A percentile compares a stretch with the other conserved stretches of the same genome.
Conservation (phyloP, 2,113 vertebrate species). For the Sphaerodactylus townsendi region DNA sequence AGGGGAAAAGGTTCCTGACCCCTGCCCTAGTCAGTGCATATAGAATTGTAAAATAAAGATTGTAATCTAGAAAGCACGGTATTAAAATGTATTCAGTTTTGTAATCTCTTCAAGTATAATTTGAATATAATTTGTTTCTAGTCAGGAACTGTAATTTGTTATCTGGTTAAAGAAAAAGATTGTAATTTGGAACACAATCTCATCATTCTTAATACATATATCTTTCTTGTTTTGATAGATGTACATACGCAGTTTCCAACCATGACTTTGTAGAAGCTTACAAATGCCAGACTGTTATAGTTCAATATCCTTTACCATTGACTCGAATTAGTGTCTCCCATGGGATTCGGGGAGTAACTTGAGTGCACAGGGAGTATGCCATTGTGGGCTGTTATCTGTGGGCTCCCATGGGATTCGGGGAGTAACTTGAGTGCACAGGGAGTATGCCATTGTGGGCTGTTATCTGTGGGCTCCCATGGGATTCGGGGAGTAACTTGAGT, state of each 20-base stretch:
- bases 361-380: neutral
- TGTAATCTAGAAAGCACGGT: neutral
- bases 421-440: neutral
- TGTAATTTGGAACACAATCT: fast-evolving
- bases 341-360: neutral
- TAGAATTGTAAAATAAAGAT: neutral
- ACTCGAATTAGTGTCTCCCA: neutral
- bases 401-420: too few species aligned
- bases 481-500: fast-evolving
- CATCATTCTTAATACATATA: neutral
- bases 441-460: neutral
- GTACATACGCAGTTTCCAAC: conserved; percentile 89
- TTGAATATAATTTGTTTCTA: neutral
- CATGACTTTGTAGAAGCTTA: conserved; percentile 97
- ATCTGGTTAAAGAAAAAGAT: neutral
- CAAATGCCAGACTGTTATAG: conserved; percentile 94
- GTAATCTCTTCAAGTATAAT: neutral
- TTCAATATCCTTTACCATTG: conserved; percentile 92
- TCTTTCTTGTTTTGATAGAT: conserved; percentile 76
- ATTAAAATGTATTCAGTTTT: neutral
- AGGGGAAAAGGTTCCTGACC: too few species aligned
- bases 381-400: too few species aligned
- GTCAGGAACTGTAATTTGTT: neutral
- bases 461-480: too few species aligned
- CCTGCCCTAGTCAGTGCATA: too few species aligned